phyloP scores from a whole-genome alignment of 1,140 invertebrate species.

The Orchesella cincta region DNA sequence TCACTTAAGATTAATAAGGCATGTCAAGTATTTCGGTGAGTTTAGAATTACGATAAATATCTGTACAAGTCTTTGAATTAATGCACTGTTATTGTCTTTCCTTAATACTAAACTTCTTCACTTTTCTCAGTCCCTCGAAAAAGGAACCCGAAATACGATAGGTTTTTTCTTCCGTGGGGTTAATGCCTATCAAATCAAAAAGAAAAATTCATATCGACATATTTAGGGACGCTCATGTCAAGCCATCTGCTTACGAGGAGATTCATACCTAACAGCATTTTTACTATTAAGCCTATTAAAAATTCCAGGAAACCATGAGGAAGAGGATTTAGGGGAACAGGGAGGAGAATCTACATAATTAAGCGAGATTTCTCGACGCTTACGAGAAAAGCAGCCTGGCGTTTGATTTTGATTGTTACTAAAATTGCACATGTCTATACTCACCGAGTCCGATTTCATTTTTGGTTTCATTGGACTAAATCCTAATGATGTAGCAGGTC shows the following conservation, averaged over 20 bases:
- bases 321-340: background rate
- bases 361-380: background rate
- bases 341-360: background rate
- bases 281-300: background rate
- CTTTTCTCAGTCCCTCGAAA: slow-evolving; percentile 10
- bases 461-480: slow-evolving; percentile 33
- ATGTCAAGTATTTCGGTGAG: background rate
- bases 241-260: background rate
- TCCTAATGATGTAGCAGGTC: background rate
- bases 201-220: slow-evolving; percentile 31
- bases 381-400: slow-evolving; percentile 2
- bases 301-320: slow-evolving; percentile 2
- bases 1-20: background rate
- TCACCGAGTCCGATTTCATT: slow-evolving; percentile 40
- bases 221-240: background rate
- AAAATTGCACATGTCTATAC: slow-evolving; percentile 30
- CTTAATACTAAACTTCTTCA: background rate
- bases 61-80: too few relatives aligned
- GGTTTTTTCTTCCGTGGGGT: slow-evolving; percentile 30
- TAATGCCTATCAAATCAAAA: slow-evolving; percentile 32
- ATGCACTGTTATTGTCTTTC: too few relatives aligned
- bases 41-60: too few relatives aligned
- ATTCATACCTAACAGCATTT: background rate
- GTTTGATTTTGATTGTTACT: slow-evolving; percentile 21
- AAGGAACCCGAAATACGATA: slow-evolving; percentile 2